These are phyloP conservation scores for Lordiphosa mommai DNA, from an alignment of 1,140 invertebrate species.

Conservation along the genomic window DNA sequence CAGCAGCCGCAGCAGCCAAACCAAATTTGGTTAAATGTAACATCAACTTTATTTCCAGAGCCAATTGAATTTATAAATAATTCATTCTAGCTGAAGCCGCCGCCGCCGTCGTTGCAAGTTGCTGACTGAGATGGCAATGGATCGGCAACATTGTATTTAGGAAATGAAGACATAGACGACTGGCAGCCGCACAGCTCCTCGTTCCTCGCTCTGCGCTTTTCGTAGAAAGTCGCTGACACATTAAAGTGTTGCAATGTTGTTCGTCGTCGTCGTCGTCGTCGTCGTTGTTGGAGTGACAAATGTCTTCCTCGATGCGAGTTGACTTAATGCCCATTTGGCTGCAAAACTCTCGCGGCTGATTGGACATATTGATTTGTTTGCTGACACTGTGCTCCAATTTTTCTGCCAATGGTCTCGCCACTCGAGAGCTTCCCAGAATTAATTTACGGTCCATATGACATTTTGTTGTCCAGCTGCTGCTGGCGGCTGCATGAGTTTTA, in stretches of 20 bases:
- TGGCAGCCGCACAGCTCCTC: constrained; percentile 19
- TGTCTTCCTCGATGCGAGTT: constrained; percentile 70
- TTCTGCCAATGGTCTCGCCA: constrained; percentile 26
- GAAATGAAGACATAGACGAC: constrained; percentile 71
- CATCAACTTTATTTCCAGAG: constrained; percentile 70
- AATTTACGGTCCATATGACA: constrained; percentile 2
- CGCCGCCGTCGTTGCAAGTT: constrained; percentile 17
- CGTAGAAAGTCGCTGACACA: constrained; percentile 70
- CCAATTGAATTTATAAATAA: constrained; percentile 71
- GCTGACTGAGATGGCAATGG: constrained; percentile 2
- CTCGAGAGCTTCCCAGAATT: constrained; percentile 56
- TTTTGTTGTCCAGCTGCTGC: not conserved
- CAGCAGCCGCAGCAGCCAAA: constrained; percentile 20
- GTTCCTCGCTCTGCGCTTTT: constrained; percentile 24
- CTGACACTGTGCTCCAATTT: constrained; percentile 68
- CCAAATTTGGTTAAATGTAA: constrained; percentile 77
- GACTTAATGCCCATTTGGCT: constrained; percentile 65
- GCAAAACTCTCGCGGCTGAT: constrained; percentile 38
- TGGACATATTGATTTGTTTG: constrained; percentile 71
- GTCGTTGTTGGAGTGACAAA: constrained; percentile 57
- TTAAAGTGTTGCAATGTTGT: constrained; percentile 71
- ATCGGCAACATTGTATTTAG: constrained; percentile 59
- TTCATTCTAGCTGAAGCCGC: constrained; percentile 49
- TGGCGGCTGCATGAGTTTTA: constrained; percentile 23
- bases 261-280: constrained; percentile 37